A percentile compares a stretch with the other conserved stretches of the same genome.
Evolutionary conservation across 2,888 invertebrate species (phyloP).

Genomic region (Scaptomyza parva): DNA sequence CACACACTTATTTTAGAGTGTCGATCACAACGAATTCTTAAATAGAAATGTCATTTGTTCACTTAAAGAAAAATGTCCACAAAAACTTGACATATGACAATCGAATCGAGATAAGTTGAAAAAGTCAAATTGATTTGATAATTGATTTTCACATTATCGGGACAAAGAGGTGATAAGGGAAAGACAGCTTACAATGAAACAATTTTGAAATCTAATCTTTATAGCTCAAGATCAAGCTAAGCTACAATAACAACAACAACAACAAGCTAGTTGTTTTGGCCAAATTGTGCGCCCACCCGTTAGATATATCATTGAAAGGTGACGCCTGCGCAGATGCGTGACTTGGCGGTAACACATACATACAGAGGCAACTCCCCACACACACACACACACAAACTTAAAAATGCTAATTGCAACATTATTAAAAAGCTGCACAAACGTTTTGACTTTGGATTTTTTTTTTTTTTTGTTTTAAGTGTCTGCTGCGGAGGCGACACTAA

Average conservation of each 20-base stretch:
- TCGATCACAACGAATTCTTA: conserved; percentile 1
- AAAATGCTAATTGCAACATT: conserved; percentile 77
- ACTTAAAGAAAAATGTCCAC: conserved; percentile 12
- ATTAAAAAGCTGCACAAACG: conserved; percentile 48
- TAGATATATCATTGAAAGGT: conserved; percentile 52
- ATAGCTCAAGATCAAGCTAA: conserved; percentile 58
- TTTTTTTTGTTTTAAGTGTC: conserved; percentile 51
- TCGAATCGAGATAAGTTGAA: neutral
- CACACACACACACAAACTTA: conserved; percentile 27
- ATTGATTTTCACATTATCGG: neutral
- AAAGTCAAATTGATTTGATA: neutral
- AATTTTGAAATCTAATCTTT: conserved; percentile 35
- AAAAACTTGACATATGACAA: conserved; percentile 6
- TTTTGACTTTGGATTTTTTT: conserved; percentile 14
- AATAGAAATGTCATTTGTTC: conserved; percentile 13
- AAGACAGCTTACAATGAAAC: neutral
- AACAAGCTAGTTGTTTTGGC: conserved; percentile 37
- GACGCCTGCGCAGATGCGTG: conserved; percentile 74
- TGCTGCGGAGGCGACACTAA: conserved; percentile 79
- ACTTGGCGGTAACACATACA: conserved; percentile 61
- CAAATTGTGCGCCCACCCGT: conserved; percentile 71
- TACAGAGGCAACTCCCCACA: conserved; percentile 40
- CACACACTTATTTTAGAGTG: neutral
- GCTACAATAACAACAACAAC: conserved; percentile 20
- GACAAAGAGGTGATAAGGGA: conserved; percentile 23